Conservation (phyloP, 2,113 vertebrate genomes). For the Phycodurus eques region DNA sequence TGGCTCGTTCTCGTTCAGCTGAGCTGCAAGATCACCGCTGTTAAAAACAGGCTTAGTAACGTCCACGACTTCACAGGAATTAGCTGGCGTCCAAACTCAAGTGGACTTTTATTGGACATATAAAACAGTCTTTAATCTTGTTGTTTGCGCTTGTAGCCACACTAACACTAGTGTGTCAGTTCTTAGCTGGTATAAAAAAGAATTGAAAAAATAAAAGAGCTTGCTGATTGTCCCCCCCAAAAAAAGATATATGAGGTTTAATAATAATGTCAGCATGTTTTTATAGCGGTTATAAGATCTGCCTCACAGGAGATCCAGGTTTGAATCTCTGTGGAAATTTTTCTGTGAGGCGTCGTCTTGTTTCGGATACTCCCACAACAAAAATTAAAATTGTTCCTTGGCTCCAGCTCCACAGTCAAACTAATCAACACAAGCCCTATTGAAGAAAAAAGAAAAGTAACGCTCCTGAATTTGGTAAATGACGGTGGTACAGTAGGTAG, state of each 20-base stretch:
- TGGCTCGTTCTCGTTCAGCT: slow-evolving; percentile 34
- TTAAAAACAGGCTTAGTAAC: neutral
- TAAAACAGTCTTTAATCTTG: slow-evolving; percentile 27
- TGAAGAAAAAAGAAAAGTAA: neutral
- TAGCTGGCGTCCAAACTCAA: slow-evolving; percentile 18
- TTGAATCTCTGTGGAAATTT: no score
- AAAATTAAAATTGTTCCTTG: no score
- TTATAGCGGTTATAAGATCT: neutral
- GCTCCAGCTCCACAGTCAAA: neutral
- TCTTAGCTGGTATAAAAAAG: neutral
- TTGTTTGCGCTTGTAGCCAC: slow-evolving; percentile 22
- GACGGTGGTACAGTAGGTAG: neutral
- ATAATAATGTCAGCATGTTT: neutral
- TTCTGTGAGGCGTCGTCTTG: no score
- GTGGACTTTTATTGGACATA: slow-evolving; percentile 24
- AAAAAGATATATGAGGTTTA: neutral
- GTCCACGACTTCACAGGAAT: slow-evolving; percentile 2
- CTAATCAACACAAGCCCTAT: neutral
- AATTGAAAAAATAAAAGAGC: neutral
- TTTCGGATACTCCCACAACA: no score
- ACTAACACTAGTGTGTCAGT: neutral
- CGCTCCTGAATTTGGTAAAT: neutral
- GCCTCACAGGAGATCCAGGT: no score
- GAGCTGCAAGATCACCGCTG: neutral
- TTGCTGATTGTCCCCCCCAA: neutral